phyloP scores from a whole-genome alignment of 2,888 invertebrate genomes.

The Neoaliturus tenellus region DNA sequence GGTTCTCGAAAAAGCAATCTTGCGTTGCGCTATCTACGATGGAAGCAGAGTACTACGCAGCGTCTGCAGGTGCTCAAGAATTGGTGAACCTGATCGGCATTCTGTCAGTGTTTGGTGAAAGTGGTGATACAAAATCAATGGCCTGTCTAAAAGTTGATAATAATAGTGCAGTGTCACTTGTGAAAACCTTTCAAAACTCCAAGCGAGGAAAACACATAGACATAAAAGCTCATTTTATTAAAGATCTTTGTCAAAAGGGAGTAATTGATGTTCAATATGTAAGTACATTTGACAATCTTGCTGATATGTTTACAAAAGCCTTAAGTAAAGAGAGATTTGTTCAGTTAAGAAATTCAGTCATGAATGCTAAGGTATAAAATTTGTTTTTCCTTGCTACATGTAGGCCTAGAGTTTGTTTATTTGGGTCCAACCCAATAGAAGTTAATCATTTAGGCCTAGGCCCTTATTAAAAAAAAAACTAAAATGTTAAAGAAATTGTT shows the following conservation, averaged over 20 bases:
- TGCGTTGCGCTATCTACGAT: constrained; percentile 47
- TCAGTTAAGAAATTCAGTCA: not conserved
- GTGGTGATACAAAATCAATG: not conserved
- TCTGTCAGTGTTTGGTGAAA: not conserved
- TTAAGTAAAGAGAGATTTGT: constrained; percentile 31
- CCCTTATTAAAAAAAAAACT: too few relatives aligned
- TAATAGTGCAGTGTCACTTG: not conserved
- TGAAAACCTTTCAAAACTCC: constrained; percentile 36
- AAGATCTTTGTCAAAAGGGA: not conserved
- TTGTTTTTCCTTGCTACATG: too few relatives aligned
- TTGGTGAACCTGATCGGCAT: not conserved
- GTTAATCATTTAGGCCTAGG: too few relatives aligned
- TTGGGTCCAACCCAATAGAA: too few relatives aligned
- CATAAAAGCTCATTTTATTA: constrained; percentile 32
- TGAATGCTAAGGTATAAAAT: not conserved
- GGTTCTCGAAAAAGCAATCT: constrained; percentile 54
- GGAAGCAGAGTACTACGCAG: constrained; percentile 57
- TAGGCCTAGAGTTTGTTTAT: too few relatives aligned
- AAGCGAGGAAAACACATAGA: constrained; percentile 23
- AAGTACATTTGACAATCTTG: not conserved
- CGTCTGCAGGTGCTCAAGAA: constrained; percentile 37
- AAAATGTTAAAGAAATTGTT: too few relatives aligned
- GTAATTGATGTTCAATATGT: constrained; percentile 33
- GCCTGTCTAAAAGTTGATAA: constrained; percentile 16
- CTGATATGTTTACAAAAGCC: constrained; percentile 25